These are phyloP conservation scores for Artemia sp. DNA, from an alignment of 2,888 invertebrate genomes.

Conservation along the genomic window DNA sequence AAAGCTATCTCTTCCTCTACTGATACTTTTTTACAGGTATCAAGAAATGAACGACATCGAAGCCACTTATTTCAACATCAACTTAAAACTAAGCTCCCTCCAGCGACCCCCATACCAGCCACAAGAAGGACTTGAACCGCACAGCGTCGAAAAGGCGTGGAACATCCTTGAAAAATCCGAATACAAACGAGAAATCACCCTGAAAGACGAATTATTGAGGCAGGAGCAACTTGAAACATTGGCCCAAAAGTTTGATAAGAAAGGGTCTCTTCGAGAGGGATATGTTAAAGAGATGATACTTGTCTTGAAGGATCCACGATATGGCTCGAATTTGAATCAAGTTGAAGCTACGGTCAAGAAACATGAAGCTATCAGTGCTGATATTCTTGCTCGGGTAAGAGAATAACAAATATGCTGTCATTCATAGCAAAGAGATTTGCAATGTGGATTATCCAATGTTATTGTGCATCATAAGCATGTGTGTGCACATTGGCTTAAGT, in stretches of 20 bases:
- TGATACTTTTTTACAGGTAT: conserved; percentile 42
- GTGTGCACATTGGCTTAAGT: too few species aligned
- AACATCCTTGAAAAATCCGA: conserved; percentile 78
- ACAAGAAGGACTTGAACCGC: conserved; percentile 72
- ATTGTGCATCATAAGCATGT: too few species aligned
- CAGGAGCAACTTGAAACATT: conserved; percentile 86
- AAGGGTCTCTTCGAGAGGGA: conserved; percentile 80
- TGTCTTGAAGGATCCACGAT: conserved; percentile 76
- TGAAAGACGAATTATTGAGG: conserved; percentile 71
- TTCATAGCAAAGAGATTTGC: too few species aligned
- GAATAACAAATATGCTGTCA: too few species aligned
- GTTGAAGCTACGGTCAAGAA: conserved; percentile 96
- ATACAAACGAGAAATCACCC: conserved; percentile 76
- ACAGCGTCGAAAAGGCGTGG: conserved; percentile 92
- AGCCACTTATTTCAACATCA: conserved; percentile 87
- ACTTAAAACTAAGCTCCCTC: conserved; percentile 84
- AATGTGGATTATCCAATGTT: too few species aligned
- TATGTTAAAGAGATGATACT: conserved; percentile 96
- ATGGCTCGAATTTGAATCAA: conserved; percentile 73
- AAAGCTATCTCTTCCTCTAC: neutral
- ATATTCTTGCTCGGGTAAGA: conserved; percentile 64
- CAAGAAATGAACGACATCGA: conserved; percentile 93
- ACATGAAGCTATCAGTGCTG: conserved; percentile 93
- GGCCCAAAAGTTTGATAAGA: conserved; percentile 87
- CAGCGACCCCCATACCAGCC: conserved; percentile 71